A percentile compares a stretch with the other conserved stretches of the same genome.
phyloP scores from a whole-genome alignment of 2,888 invertebrate genomes.

The Arrhopalites spinosus region DNA sequence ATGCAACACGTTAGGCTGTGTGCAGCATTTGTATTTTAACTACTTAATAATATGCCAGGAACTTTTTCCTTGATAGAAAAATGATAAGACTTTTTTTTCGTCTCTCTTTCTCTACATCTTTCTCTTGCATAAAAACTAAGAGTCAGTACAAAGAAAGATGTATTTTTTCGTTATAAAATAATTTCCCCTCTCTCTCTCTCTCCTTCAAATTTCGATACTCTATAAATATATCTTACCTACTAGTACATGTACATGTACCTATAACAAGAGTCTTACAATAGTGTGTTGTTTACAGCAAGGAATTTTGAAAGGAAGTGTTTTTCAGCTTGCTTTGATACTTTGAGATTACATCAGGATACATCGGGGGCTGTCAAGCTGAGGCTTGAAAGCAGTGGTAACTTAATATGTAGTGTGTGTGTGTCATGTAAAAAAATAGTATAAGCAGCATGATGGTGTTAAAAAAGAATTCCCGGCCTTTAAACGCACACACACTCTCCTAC shows the following conservation, averaged over 20 bases:
- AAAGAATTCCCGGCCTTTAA: conserved; percentile 22
- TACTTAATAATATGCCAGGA: too few relatives aligned
- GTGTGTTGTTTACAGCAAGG: neutral
- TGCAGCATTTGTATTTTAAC: too few relatives aligned
- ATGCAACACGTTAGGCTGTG: too few relatives aligned
- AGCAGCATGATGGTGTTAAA: conserved; percentile 23
- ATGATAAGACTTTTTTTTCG: neutral
- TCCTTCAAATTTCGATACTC: too few relatives aligned
- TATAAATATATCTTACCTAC: neutral
- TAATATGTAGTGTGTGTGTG: conserved; percentile 11
- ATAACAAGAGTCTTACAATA: too few relatives aligned
- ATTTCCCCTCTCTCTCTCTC: neutral
- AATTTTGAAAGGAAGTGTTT: conserved; percentile 22
- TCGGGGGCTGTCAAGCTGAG: neutral
- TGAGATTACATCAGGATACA: conserved; percentile 11
- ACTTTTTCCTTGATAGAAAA: too few relatives aligned
- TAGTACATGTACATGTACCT: too few relatives aligned
- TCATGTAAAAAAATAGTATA: neutral
- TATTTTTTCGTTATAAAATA: too few relatives aligned
- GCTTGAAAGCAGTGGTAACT: conserved; percentile 17
- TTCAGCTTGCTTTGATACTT: conserved; percentile 15
- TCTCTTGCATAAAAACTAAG: neutral
- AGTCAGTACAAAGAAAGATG: too few relatives aligned
- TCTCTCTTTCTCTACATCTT: neutral
- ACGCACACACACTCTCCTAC: neutral